These are phyloP conservation scores for Molossus alvarezi DNA, from an alignment of 2,797 vertebrate species.

Conservation along the genomic window DNA sequence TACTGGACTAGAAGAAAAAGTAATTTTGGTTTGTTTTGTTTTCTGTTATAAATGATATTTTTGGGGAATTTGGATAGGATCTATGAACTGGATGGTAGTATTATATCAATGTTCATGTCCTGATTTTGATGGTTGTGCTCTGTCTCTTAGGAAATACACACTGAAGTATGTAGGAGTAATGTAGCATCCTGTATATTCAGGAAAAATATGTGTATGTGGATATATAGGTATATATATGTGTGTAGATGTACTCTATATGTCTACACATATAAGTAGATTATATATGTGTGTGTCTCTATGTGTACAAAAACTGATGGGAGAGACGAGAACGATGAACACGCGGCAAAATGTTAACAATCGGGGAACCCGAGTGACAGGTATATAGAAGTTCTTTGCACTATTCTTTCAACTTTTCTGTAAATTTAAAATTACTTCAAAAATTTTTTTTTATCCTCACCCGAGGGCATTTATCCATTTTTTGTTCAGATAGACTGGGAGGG, in stretches of 20 bases:
- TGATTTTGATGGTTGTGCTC: conserved; percentile 9
- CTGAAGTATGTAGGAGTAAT: background rate
- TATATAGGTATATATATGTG: background rate
- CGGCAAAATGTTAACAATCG: background rate
- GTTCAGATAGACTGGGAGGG: too few relatives aligned
- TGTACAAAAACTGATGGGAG: background rate
- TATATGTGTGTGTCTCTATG: background rate
- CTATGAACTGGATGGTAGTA: background rate
- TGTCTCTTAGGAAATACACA: background rate
- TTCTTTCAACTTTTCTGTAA: conserved; percentile 5
- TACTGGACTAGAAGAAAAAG: background rate
- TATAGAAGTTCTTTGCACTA: background rate
- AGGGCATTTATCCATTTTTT: too few relatives aligned
- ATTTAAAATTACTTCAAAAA: conserved; percentile 30
- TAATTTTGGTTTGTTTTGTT: background rate
- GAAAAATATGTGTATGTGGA: background rate
- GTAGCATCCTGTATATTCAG: background rate
- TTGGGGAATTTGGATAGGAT: background rate
- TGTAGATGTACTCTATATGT: background rate
- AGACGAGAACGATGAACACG: background rate
- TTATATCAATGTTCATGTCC: background rate
- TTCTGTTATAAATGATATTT: conserved; percentile 2
- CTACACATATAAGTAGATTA: background rate
- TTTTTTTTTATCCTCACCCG: too few relatives aligned
- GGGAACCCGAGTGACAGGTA: background rate